phyloP scores from a whole-genome alignment of 2,888 invertebrate species.

The Agonopterix heracliana region DNA sequence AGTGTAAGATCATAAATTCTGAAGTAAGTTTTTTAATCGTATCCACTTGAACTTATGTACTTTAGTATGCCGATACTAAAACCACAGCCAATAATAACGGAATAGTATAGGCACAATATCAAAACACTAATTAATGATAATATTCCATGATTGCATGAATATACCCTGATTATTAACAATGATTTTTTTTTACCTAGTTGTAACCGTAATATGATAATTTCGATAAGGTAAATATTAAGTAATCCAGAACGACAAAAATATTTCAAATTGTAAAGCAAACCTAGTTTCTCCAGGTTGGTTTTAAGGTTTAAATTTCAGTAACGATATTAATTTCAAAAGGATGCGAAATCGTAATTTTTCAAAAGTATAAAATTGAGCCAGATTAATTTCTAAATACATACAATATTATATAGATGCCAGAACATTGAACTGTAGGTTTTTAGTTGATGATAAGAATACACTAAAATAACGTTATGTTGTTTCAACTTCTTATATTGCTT shows the following conservation, averaged over 20 bases:
- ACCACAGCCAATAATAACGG: no score
- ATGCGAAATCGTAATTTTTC: background rate
- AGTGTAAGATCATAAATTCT: no score
- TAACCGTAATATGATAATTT: constrained; percentile 13
- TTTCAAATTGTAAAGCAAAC: no score
- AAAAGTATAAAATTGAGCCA: constrained; percentile 24
- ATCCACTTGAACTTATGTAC: no score
- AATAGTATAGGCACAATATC: constrained; percentile 3
- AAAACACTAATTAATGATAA: constrained; percentile 1
- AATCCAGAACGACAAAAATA: no score
- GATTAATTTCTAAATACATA: constrained; percentile 12
- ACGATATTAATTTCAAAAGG: constrained; percentile 4
- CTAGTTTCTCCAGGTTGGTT: no score
- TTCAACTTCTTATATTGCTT: no score
- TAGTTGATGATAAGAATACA: no score
- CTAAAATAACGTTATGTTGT: no score
- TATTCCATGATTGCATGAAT: constrained; percentile 37
- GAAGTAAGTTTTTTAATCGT: no score
- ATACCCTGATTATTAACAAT: constrained; percentile 36
- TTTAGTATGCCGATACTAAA: no score
- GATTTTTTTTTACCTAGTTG: background rate
- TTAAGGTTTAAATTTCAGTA: constrained; percentile 3
- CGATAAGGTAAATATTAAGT: constrained; percentile 12
- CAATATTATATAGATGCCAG: background rate
- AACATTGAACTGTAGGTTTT: no score